Percentiles rank a stretch among this genome's conserved stretches.
Evolutionary conservation across 2,888 invertebrate species (phyloP).

Genomic region (Ditula angustiorana): DNA sequence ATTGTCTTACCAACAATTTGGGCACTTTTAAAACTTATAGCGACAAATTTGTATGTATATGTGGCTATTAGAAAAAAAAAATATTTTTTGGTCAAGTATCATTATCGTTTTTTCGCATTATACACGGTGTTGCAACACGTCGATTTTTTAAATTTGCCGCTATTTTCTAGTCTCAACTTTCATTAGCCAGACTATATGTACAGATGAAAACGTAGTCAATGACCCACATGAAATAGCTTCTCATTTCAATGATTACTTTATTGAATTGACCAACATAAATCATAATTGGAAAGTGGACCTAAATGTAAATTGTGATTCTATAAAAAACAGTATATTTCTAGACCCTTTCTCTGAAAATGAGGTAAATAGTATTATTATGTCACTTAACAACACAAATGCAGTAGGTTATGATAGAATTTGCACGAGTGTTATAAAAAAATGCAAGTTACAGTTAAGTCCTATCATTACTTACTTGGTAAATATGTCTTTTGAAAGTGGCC

Average conservation of each 20-base stretch:
- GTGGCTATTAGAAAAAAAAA: background rate
- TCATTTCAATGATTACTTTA: background rate
- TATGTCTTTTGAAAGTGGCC: slow-evolving; percentile 14
- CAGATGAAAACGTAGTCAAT: background rate
- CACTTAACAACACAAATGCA: slow-evolving; percentile 7
- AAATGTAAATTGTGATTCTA: background rate
- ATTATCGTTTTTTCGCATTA: background rate
- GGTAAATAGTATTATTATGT: background rate
- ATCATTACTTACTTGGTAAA: slow-evolving; percentile 10
- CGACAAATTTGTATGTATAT: background rate
- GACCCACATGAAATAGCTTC: background rate
- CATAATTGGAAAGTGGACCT: background rate
- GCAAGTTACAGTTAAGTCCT: background rate
- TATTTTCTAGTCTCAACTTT: too few species aligned
- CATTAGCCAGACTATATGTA: too few species aligned
- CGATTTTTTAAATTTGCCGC: background rate
- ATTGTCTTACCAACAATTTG: slow-evolving; percentile 7
- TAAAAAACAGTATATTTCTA: background rate
- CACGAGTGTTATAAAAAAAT: slow-evolving; percentile 9
- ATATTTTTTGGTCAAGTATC: background rate
- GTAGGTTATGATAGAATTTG: slow-evolving; percentile 21
- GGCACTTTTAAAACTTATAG: slow-evolving; percentile 5
- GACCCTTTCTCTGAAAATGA: background rate
- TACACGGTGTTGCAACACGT: background rate
- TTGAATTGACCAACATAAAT: background rate